Base-by-base conservation (phyloP, 2,888 invertebrate genomes). In the Andrena bucephala region DNA sequence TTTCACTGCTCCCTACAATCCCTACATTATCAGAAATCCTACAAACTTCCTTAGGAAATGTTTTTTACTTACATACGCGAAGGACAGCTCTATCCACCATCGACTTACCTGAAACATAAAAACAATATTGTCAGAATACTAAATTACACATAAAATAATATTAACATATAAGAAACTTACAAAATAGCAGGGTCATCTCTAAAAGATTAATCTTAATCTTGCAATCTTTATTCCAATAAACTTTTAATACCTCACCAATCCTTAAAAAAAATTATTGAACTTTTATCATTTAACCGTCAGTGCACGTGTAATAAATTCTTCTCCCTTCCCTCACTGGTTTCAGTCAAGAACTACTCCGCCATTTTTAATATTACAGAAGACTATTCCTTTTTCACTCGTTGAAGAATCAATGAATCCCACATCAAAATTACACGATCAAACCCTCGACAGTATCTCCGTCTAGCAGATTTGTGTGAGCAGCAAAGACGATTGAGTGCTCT, bases 401-500 rank as follows among this genome's bases (percentile, higher is more conserved):
- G 24, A n/a, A 24, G 2, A 33, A 65, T 70, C 57, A 33, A 66
- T 71, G 65, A 42, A 59, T 36, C 24, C 20, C 36, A 2, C 54
- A 24, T 7, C 16, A 24, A 16, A 10, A 29, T 3, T 33, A 31
- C 1, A 50, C 65, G 31, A 77, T 77, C 33, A 59, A 31, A 20
- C 33, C 13, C 0, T 10, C n/a, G 33, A 70, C 33, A 63, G 52
- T 33, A 69, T 75, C 57, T 36, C 57, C 42, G 33, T 73, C 57
- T 2, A 24, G 27, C 27, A 42, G 50, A 59, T 52, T 60, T 31
- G 36, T 20, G 24, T 6, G 13, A 57, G 31, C 29, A 29, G 33
- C 27, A 33, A 70, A 59, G n/a, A 31, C 57, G 50, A 52, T 29
- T 77, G 69, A 29, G 66, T 59, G 50, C 54, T 27, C 33, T 73